Evolutionary conservation across 2,888 invertebrate genomes (phyloP).

Genomic region (Drosophila birchii): DNA sequence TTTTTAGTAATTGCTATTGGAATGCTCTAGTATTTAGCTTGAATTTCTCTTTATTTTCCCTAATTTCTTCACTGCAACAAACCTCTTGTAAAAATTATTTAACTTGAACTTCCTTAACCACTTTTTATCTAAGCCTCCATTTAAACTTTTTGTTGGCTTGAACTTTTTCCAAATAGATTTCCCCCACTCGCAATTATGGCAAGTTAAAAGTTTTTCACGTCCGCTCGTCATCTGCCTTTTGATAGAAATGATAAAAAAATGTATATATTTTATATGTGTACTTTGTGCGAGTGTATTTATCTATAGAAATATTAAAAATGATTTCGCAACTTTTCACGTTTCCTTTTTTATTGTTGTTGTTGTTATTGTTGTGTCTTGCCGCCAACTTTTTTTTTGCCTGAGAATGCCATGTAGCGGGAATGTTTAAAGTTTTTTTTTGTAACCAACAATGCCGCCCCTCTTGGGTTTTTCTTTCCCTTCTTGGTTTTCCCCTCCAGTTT

Average conservation of each 20-base stretch:
- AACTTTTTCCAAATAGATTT: conserved; percentile 18
- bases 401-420: conserved; percentile 43
- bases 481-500: conserved; percentile 30
- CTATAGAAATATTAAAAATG: conserved; percentile 37
- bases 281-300: conserved; percentile 18
- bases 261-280: conserved; percentile 12
- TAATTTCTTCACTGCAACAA: background rate
- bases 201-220: conserved; percentile 40
- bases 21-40: background rate
- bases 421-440: conserved; percentile 53
- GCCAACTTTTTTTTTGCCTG: conserved; percentile 49
- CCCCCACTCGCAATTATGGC: conserved; percentile 6
- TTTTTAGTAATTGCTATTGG: background rate
- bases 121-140: conserved; percentile 1
- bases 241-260: conserved; percentile 27
- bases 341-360: conserved; percentile 7
- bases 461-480: conserved; percentile 50
- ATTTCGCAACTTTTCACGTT: conserved; percentile 61
- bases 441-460: conserved; percentile 23
- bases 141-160: background rate
- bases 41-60: background rate
- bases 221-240: conserved; percentile 33
- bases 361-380: conserved; percentile 11
- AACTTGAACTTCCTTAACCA: background rate
- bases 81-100: background rate